Evolutionary conservation across 2,888 invertebrate genomes (phyloP).

Genomic region (Ditula angustiorana): DNA sequence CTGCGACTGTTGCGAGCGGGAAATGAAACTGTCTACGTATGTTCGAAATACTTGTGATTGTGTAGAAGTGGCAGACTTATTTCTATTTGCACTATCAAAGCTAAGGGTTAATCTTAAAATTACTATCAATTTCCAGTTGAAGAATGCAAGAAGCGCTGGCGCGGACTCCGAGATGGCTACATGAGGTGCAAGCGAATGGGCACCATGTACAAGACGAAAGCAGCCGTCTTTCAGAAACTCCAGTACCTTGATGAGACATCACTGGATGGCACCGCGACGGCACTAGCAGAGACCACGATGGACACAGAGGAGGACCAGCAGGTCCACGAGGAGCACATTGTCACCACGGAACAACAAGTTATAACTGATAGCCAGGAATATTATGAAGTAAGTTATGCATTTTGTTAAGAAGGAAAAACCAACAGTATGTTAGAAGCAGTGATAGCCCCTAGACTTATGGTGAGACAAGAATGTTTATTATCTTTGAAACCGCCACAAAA

Average conservation of each 20-base stretch:
- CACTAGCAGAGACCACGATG: slow-evolving; percentile 38
- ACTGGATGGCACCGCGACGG: slow-evolving; percentile 51
- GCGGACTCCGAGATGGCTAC: slow-evolving; percentile 82
- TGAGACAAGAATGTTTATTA: no score
- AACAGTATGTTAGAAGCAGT: no score
- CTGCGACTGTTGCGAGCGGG: neutral
- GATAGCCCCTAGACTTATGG: no score
- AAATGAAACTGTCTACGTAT: neutral
- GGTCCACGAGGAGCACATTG: slow-evolving; percentile 47
- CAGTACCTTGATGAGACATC: slow-evolving; percentile 64
- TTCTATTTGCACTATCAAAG: neutral
- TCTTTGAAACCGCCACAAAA: no score
- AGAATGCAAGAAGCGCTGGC: slow-evolving; percentile 85
- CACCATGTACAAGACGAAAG: slow-evolving; percentile 67
- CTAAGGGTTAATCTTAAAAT: neutral
- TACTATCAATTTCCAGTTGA: slow-evolving; percentile 73
- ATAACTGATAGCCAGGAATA: slow-evolving; percentile 79
- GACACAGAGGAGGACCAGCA: slow-evolving; percentile 20
- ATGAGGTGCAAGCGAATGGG: slow-evolving; percentile 78
- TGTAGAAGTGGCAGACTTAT: neutral
- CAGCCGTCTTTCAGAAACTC: slow-evolving; percentile 69
- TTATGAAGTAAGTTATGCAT: slow-evolving; percentile 66
- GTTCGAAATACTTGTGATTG: neutral
- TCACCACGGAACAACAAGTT: slow-evolving; percentile 64
- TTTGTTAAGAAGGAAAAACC: neutral